These are phyloP conservation scores for Arizona elegans DNA, from an alignment of 2,113 vertebrate species.

Conservation along the genomic window DNA sequence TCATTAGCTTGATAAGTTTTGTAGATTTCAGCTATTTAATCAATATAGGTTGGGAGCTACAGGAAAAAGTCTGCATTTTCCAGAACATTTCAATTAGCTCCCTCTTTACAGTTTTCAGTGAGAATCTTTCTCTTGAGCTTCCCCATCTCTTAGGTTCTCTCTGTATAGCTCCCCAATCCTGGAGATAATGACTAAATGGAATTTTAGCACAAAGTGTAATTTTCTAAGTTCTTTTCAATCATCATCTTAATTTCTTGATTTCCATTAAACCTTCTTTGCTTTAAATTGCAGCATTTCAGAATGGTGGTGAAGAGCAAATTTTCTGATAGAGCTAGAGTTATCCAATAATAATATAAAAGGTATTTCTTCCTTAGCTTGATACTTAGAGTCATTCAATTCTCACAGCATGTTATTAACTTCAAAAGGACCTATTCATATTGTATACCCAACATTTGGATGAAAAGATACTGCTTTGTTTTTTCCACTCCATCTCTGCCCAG, in stretches of 20 bases:
- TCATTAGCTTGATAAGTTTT: neutral
- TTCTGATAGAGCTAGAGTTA: neutral
- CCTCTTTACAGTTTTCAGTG: neutral
- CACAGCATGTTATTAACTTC: neutral
- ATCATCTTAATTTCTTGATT: slow-evolving; percentile 44
- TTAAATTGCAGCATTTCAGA: slow-evolving; percentile 29
- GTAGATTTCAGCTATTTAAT: neutral
- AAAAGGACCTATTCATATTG: neutral
- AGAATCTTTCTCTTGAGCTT: neutral
- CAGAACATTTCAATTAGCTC: neutral
- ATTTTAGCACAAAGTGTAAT: slow-evolving; percentile 54
- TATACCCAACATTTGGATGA: neutral
- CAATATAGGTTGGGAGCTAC: neutral
- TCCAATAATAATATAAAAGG: neutral
- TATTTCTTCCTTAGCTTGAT: neutral
- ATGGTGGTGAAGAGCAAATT: slow-evolving; percentile 5
- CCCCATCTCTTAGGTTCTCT: slow-evolving; percentile 53
- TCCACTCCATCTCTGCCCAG: neutral
- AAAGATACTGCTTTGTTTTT: neutral
- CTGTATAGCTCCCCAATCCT: slow-evolving; percentile 35
- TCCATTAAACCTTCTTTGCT: slow-evolving; percentile 1
- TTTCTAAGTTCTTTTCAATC: slow-evolving; percentile 46
- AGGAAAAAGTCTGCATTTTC: neutral
- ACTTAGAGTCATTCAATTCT: slow-evolving; percentile 20
- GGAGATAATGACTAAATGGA: slow-evolving; percentile 56